Evolutionary conservation across 2,797 vertebrate genomes (phyloP).

Genomic region (Ibycter americanus): DNA sequence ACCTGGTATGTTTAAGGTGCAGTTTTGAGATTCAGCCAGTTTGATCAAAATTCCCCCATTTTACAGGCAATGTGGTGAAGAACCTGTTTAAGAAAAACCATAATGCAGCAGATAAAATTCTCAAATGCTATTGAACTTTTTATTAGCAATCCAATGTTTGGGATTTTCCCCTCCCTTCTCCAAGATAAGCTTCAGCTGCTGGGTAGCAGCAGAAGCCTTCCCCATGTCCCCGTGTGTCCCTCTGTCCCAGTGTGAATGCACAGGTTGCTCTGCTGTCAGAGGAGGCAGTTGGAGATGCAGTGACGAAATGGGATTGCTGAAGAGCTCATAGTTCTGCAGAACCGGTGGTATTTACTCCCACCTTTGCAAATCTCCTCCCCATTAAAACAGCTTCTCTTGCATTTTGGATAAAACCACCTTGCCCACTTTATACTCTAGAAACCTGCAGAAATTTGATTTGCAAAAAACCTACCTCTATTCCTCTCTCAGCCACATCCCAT

Average conservation of each 20-base stretch:
- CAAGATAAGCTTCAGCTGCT: neutral
- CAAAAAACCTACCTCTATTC: neutral
- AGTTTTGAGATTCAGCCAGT: neutral
- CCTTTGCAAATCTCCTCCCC: neutral
- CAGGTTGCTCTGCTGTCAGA: neutral
- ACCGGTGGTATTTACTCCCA: neutral
- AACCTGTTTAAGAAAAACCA: neutral
- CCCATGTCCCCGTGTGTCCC: neutral
- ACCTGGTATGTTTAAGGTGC: neutral
- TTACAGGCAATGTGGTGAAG: neutral
- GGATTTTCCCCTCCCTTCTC: neutral
- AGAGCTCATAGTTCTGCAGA: neutral
- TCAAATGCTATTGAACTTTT: neutral
- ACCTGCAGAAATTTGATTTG: neutral
- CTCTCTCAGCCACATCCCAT: neutral
- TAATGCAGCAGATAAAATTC: neutral
- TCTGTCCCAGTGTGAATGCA: fast-evolving
- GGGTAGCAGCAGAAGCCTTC: neutral
- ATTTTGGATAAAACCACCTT: neutral
- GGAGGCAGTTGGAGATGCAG: neutral
- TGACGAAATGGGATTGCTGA: neutral
- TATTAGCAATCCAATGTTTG: neutral
- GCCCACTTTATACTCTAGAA: neutral
- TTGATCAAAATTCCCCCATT: neutral
- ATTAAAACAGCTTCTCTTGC: neutral